A percentile compares a stretch with the other conserved stretches of the same genome.
Conservation (phyloP, 2,888 invertebrate species). For the Caenorhabditis zanzibari region DNA sequence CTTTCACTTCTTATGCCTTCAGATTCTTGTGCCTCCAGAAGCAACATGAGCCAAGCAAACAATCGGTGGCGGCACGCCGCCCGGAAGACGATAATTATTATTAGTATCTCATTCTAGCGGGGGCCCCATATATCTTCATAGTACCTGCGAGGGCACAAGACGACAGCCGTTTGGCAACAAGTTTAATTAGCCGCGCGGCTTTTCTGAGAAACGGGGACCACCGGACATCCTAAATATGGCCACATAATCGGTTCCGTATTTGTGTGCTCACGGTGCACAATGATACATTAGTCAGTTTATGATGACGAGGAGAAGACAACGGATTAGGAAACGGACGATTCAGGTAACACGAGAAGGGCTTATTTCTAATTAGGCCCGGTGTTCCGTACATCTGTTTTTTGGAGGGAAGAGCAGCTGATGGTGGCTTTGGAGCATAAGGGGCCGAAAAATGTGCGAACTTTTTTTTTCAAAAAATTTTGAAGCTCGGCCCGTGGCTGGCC, state of each 20-base stretch:
- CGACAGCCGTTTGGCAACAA: constrained; percentile 58
- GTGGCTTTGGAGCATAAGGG: too few relatives aligned
- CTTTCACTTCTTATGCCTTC: not conserved
- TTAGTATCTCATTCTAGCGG: constrained; percentile 33
- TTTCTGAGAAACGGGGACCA: constrained; percentile 17
- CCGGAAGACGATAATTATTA: constrained; percentile 60
- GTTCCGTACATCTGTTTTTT: too few relatives aligned
- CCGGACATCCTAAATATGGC: constrained; percentile 41
- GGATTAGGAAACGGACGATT: constrained; percentile 10
- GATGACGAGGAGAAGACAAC: not conserved
- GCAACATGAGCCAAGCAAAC: constrained; percentile 54
- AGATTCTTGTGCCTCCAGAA: not conserved
- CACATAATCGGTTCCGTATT: constrained; percentile 44
- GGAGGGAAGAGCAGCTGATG: not conserved
- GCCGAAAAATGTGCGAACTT: too few relatives aligned
- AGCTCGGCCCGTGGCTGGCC: too few relatives aligned
- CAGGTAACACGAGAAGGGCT: constrained; percentile 50
- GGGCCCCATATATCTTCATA: constrained; percentile 39
- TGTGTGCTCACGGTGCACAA: constrained; percentile 17
- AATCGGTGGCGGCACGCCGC: constrained; percentile 13
- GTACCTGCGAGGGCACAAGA: constrained; percentile 14
- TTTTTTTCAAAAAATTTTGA: too few relatives aligned
- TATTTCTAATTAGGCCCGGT: constrained; percentile 23
- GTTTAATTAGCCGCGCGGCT: constrained; percentile 52
- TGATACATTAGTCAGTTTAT: constrained; percentile 48